Conservation (phyloP, 1,140 invertebrate genomes). For the Chironomus tepperi region DNA sequence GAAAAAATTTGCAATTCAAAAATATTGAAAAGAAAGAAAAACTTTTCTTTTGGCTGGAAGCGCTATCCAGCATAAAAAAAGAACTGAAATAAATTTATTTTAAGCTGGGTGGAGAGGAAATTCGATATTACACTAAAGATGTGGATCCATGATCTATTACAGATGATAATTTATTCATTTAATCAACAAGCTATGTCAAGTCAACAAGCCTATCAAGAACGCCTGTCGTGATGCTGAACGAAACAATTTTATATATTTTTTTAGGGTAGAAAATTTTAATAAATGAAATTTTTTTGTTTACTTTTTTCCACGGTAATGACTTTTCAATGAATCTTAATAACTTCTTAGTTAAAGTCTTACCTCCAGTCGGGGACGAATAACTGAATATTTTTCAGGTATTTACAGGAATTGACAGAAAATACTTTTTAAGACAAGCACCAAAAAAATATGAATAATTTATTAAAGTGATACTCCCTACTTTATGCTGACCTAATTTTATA, state of each 20-base stretch:
- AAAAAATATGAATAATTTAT: no score
- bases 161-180: constrained; percentile 10
- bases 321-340: constrained; percentile 4
- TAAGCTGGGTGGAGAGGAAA: background rate
- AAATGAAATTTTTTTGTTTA: background rate
- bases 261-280: no score
- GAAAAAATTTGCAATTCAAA: constrained; percentile 14
- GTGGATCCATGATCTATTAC: background rate
- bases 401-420: no score
- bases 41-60: background rate
- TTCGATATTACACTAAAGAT: background rate
- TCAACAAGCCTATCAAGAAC: background rate
- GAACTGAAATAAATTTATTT: background rate
- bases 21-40: background rate
- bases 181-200: background rate
- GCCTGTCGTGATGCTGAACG: background rate
- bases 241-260: no score
- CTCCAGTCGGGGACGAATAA: no score
- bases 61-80: background rate
- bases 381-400: no score
- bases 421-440: no score
- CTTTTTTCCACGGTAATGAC: background rate
- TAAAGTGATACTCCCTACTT: no score
- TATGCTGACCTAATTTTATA: no score
- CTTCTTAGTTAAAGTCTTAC: background rate